Conservation (phyloP, 1,140 invertebrate genomes). For the Calephelis nemesis region DNA sequence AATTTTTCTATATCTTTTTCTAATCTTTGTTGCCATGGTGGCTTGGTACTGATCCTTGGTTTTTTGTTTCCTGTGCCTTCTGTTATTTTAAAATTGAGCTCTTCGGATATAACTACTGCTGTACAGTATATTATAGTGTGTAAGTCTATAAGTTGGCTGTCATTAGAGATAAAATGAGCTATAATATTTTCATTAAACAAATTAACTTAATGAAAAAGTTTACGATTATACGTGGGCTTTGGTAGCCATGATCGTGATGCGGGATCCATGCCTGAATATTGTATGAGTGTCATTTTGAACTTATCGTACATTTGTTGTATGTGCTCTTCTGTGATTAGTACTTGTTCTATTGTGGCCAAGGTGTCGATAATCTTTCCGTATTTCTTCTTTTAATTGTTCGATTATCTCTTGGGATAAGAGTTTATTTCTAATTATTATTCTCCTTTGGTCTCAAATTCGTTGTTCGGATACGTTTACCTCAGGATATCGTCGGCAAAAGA, state of each 20-base stretch:
- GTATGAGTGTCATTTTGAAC: conserved; percentile 15
- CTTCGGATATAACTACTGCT: conserved; percentile 24
- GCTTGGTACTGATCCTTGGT: too few relatives aligned
- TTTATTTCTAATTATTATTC: conserved; percentile 32
- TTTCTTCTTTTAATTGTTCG: conserved; percentile 25
- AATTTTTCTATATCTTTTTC: too few relatives aligned
- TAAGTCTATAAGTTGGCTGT: conserved; percentile 15
- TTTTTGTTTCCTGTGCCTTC: too few relatives aligned
- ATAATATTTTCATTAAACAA: neutral
- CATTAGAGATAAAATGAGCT: neutral
- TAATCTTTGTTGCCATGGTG: too few relatives aligned
- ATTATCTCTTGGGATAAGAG: conserved; percentile 20
- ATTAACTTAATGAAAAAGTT: neutral
- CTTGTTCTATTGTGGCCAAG: too few relatives aligned
- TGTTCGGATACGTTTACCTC: conserved; percentile 23
- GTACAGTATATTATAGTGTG: conserved; percentile 26
- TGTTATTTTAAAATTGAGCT: conserved; percentile 22
- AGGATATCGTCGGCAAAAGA: conserved; percentile 26
- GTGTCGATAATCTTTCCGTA: too few relatives aligned
- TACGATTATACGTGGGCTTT: conserved; percentile 23
- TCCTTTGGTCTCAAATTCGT: conserved; percentile 31
- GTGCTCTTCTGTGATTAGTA: too few relatives aligned
- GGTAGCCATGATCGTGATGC: conserved; percentile 26
- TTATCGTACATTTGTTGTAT: conserved; percentile 12
- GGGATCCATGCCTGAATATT: conserved; percentile 33